phyloP scores from a whole-genome alignment of 1,140 invertebrate genomes.

The Heliothis virescens region DNA sequence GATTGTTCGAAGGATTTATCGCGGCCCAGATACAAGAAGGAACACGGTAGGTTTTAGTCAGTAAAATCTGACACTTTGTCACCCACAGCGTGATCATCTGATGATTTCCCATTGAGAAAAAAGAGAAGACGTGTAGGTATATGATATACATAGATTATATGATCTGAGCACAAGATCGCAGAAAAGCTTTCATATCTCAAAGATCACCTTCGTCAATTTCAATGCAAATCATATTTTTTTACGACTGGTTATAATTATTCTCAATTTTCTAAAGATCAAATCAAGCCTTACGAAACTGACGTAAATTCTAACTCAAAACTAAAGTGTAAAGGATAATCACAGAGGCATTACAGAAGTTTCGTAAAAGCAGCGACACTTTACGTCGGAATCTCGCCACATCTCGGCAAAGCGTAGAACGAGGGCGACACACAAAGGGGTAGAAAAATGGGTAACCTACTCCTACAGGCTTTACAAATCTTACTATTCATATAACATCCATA shows the following conservation, averaged over 20 bases:
- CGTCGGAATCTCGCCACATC: conserved; percentile 47
- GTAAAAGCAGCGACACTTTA: conserved; percentile 43
- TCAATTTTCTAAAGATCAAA: not conserved
- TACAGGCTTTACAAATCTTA: conserved; percentile 43
- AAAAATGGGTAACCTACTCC: conserved; percentile 49
- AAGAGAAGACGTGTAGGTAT: no score
- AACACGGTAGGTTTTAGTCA: no score
- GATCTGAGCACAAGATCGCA: no score
- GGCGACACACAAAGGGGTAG: conserved; percentile 43
- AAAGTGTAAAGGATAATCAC: conserved; percentile 44
- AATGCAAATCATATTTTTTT: not conserved
- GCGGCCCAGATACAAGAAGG: no score
- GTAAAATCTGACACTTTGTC: no score
- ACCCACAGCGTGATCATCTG: no score
- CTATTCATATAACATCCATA: conserved; percentile 42
- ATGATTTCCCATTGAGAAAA: no score
- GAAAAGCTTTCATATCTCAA: no score
- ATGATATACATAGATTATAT: no score
- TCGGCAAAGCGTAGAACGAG: conserved; percentile 42
- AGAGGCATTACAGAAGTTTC: conserved; percentile 45
- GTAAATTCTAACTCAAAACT: not conserved
- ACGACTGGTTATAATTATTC: not conserved
- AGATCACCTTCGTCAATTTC: no score
- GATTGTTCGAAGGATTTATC: no score
- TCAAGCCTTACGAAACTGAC: not conserved